These are phyloP conservation scores for Pyrocephalus nanus DNA, from an alignment of 2,797 vertebrate species.

Conservation along the genomic window DNA sequence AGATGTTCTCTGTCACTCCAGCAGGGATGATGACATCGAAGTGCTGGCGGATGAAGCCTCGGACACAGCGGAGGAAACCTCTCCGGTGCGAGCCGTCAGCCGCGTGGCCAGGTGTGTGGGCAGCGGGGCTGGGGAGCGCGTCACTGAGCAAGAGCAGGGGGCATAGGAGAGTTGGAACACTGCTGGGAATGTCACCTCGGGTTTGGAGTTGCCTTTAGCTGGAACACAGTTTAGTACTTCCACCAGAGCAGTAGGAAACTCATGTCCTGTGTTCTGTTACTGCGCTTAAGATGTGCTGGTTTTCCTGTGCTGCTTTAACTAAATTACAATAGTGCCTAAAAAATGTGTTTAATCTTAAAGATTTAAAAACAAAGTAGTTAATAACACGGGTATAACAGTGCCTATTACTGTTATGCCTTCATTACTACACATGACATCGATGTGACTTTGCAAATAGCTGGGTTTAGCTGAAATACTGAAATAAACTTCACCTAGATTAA, in stretches of 20 bases:
- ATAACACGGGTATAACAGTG: background rate
- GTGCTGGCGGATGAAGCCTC: slow-evolving; percentile 89
- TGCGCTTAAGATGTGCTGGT: background rate
- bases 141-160: background rate
- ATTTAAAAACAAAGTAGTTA: background rate
- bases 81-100: slow-evolving; percentile 77
- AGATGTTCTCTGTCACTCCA: slow-evolving; percentile 33
- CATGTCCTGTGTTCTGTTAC: background rate
- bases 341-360: background rate
- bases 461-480: background rate
- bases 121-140: background rate
- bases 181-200: background rate
- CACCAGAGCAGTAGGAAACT: background rate
- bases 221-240: background rate
- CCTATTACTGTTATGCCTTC: background rate
- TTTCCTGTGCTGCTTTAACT: background rate
- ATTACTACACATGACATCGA: background rate
- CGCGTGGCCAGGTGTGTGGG: slow-evolving; percentile 82
- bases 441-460: background rate
- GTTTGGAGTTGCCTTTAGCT: background rate
- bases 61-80: slow-evolving; percentile 83
- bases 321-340: background rate
- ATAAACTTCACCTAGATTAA: background rate
- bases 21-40: slow-evolving; percentile 97
- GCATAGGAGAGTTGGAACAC: background rate